Evolutionary conservation across 35 echinoderm and acorn worm species (phyloP), one percentile per base, ranked within the genome.

Genomic region (Lytechinus variegatus): DNA sequence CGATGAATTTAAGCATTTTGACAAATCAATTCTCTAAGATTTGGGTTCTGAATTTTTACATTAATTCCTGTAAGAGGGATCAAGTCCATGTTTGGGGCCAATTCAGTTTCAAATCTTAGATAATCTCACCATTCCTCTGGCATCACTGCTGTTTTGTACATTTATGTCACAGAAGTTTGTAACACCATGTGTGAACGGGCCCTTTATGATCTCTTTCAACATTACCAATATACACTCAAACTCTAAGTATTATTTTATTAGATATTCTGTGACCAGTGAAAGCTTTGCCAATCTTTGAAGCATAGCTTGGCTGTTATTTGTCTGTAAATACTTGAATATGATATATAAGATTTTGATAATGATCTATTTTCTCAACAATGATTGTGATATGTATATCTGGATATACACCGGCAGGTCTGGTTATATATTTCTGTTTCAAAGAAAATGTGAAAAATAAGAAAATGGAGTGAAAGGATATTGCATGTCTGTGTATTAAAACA

Each of bases 321-420:
- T 79, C n/a, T 79, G 66, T 79, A 79, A 79, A 79, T 79, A 79
- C 66, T 19, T 79, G 66, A 79, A 79, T 79, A 79, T 79, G 66
- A 79, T 79, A 79, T 79, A 79, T 79, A 79, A 79, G 66, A 79
- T 19, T 79, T 79, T 79, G 8, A 79, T 79, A 79, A 79, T 79
- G 88, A 90, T 90, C 88, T 90, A 90, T 90, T 90, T 90, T 90
- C 28, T 51, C n/a, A 24, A 79, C 19, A 33, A 54, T 90, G 28
- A 90, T 54, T 44, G 52, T 90, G 88, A 90, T 90, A 90, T 90
- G 88, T 90, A 90, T 90, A 90, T 90, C 52, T 90, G 88, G 29
- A 90, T 52, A 90, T 90, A 90, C 28, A 90, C 88, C 88, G 88
- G 88, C 88, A 90, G 88, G 88, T 13, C 88, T 90, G 88, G 88